phyloP scores from a whole-genome alignment of 2,888 invertebrate species.

The Leucoma salicis region DNA sequence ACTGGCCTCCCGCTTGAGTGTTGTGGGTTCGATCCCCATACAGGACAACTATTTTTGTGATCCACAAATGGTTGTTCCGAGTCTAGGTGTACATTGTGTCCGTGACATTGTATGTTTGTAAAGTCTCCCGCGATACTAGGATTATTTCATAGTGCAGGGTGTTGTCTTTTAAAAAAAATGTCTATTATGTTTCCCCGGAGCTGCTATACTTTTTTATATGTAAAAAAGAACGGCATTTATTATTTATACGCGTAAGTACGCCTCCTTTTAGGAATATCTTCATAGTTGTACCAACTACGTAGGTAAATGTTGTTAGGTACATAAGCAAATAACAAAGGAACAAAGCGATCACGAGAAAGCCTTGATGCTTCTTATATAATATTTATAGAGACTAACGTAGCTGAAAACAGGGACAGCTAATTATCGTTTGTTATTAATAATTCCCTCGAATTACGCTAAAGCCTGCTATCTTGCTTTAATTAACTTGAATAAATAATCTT shows the following conservation, averaged over 20 bases:
- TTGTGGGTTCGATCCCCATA: too few species aligned
- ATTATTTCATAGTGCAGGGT: too few species aligned
- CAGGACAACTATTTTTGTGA: background rate
- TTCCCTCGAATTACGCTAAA: slow-evolving; percentile 35
- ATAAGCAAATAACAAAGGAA: slow-evolving; percentile 17
- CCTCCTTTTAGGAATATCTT: background rate
- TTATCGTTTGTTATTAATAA: slow-evolving; percentile 44
- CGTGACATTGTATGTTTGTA: too few species aligned
- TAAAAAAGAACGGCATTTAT: too few species aligned
- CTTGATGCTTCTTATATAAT: slow-evolving; percentile 32
- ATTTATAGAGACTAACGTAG: slow-evolving; percentile 37
- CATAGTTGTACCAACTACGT: background rate
- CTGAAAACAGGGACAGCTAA: slow-evolving; percentile 37
- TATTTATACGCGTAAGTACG: too few species aligned
- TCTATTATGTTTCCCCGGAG: too few species aligned
- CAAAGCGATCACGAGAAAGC: slow-evolving; percentile 33
- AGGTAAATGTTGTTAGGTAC: slow-evolving; percentile 11
- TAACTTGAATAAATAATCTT: too few species aligned
- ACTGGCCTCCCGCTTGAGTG: too few species aligned
- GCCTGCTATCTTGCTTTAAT: slow-evolving; percentile 28
- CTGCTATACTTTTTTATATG: too few species aligned
- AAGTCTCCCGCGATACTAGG: too few species aligned
- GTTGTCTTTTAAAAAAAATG: too few species aligned
- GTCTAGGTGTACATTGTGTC: background rate
- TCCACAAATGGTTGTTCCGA: background rate